phyloP scores from a whole-genome alignment of 2,888 invertebrate genomes.

The Eupithecia centaureata region DNA sequence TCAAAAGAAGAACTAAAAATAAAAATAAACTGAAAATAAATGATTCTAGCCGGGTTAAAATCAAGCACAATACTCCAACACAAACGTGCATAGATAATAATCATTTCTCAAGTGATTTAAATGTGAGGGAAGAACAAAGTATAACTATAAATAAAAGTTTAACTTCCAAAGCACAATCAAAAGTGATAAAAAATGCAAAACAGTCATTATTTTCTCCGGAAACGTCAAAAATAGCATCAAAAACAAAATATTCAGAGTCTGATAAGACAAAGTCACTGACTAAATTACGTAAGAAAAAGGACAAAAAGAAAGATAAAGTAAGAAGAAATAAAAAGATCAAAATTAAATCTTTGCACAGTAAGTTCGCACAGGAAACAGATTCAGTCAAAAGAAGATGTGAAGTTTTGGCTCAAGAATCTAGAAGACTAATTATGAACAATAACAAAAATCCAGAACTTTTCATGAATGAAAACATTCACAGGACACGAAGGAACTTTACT shows the following conservation, averaged over 20 bases:
- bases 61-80: conserved; percentile 6
- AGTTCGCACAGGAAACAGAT: conserved; percentile 47
- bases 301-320: conserved; percentile 20
- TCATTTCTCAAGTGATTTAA: background rate
- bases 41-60: conserved; percentile 9
- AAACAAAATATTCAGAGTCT: background rate
- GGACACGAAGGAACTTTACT: conserved; percentile 32
- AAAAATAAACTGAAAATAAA: conserved; percentile 29
- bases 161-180: background rate
- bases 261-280: background rate
- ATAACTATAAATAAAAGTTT: background rate
- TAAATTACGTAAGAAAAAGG: conserved; percentile 16
- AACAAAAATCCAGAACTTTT: conserved; percentile 37
- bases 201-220: background rate
- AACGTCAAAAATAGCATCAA: background rate
- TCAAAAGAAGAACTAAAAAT: conserved; percentile 58
- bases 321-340: conserved; percentile 13
- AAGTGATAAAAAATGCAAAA: background rate
- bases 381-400: conserved; percentile 49
- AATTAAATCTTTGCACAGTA: conserved; percentile 37
- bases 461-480: conserved; percentile 45
- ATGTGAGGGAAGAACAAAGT: background rate
- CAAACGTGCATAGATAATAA: background rate
- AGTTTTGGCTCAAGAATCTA: conserved; percentile 42
- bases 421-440: conserved; percentile 34